phyloP scores from a whole-genome alignment of 2,113 vertebrate species.

The Neomonachus schauinslandi region DNA sequence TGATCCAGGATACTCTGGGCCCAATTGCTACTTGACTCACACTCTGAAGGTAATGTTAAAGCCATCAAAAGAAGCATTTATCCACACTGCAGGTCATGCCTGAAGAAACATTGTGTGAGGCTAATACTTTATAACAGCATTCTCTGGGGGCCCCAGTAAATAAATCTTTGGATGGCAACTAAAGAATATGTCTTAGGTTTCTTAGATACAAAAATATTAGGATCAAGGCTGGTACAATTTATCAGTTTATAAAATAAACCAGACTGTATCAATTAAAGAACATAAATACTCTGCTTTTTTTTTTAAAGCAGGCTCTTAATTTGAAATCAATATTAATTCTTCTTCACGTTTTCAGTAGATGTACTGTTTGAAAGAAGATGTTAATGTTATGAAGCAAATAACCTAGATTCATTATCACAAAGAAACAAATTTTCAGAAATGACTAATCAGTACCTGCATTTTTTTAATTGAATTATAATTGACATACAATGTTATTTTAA shows the following conservation, averaged over 20 bases:
- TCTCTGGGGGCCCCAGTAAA: neutral
- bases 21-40: constrained; percentile 94
- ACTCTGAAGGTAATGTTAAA: constrained; percentile 93
- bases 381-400: constrained; percentile 24
- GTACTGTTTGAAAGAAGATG: neutral
- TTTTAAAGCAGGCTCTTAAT: neutral
- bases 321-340: neutral
- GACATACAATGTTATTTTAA: neutral
- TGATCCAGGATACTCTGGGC: constrained; percentile 95
- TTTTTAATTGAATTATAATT: neutral
- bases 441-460: neutral
- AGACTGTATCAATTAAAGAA: neutral
- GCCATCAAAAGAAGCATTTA: neutral
- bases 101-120: neutral
- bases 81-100: neutral
- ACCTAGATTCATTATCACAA: neutral
- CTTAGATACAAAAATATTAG: neutral
- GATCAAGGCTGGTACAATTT: neutral
- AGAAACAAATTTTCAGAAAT: neutral
- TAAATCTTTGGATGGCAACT: neutral
- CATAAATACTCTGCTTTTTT: neutral
- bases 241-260: constrained; percentile 42
- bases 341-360: neutral
- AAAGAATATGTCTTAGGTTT: neutral
- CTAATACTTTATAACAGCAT: neutral